A percentile compares a stretch with the other conserved stretches of the same genome.
Evolutionary conservation across 92 coral and sea anemone genomes (phyloP).

Genomic region (Palythoa heliodiscus): DNA sequence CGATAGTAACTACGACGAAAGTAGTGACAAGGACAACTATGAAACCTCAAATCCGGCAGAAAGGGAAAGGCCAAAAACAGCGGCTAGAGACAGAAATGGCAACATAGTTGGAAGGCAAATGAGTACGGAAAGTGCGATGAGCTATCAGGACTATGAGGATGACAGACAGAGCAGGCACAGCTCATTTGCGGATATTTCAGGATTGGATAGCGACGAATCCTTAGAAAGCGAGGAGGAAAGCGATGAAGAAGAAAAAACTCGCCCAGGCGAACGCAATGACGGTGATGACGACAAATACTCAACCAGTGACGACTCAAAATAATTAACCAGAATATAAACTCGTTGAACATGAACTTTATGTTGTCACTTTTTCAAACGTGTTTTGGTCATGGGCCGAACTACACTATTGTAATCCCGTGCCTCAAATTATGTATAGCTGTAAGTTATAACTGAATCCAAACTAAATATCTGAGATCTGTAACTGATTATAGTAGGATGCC

Average conservation of each 20-base stretch:
- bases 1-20: background rate
- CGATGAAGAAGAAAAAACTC: background rate
- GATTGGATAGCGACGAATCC: slow-evolving; percentile 35
- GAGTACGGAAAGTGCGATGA: slow-evolving; percentile 32
- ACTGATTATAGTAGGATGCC: no score
- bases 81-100: slow-evolving; percentile 28
- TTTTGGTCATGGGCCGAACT: background rate
- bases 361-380: background rate
- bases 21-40: background rate
- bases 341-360: background rate
- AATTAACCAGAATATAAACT: background rate
- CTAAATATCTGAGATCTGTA: no score
- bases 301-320: background rate
- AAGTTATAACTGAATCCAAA: no score
- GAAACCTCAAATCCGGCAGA: background rate
- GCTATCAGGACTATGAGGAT: slow-evolving; percentile 25
- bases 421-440: background rate
- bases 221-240: background rate
- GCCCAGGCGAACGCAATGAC: background rate
- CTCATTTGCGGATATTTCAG: slow-evolving; percentile 41
- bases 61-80: slow-evolving; percentile 11
- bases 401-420: background rate
- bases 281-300: slow-evolving; percentile 10
- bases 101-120: slow-evolving; percentile 34
- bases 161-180: slow-evolving; percentile 41